These are phyloP conservation scores for Enteromius argenteus DNA, from an alignment of 2,797 vertebrate species.

Conservation along the genomic window DNA sequence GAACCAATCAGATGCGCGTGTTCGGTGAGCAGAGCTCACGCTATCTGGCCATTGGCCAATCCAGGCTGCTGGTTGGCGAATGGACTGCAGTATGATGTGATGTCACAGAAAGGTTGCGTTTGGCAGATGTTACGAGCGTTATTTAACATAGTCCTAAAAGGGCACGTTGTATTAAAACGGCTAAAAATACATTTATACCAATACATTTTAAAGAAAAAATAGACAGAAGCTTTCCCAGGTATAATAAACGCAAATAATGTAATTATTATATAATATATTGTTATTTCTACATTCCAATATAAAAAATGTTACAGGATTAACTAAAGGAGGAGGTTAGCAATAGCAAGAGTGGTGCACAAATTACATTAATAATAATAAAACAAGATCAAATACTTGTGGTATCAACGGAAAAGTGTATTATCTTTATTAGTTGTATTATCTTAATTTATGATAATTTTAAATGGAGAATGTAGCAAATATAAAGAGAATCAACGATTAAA, in stretches of 20 bases:
- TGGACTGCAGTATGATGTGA: conserved; percentile 81
- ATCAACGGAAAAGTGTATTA: neutral
- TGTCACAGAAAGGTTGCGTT: conserved; percentile 72
- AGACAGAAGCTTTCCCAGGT: neutral
- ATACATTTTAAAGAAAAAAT: neutral
- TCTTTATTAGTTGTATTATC: neutral
- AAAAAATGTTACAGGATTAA: neutral
- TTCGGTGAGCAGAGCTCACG: conserved; percentile 86
- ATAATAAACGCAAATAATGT: neutral
- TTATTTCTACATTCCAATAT: neutral
- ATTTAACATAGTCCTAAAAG: neutral
- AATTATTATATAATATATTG: neutral
- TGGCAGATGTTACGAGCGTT: conserved; percentile 7
- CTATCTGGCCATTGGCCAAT: conserved; percentile 76
- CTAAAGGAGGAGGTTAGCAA: neutral
- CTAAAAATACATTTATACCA: neutral
- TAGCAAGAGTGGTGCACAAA: no score
- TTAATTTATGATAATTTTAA: neutral
- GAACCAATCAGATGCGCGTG: conserved; percentile 69
- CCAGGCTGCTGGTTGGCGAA: conserved; percentile 68
- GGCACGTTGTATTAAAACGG: neutral
- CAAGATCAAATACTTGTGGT: neutral
- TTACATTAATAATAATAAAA: neutral
- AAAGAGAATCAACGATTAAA: no score
- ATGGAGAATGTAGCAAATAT: no score